Evolutionary conservation across 2,113 vertebrate genomes (phyloP).

Genomic region (Caracal caracal): DNA sequence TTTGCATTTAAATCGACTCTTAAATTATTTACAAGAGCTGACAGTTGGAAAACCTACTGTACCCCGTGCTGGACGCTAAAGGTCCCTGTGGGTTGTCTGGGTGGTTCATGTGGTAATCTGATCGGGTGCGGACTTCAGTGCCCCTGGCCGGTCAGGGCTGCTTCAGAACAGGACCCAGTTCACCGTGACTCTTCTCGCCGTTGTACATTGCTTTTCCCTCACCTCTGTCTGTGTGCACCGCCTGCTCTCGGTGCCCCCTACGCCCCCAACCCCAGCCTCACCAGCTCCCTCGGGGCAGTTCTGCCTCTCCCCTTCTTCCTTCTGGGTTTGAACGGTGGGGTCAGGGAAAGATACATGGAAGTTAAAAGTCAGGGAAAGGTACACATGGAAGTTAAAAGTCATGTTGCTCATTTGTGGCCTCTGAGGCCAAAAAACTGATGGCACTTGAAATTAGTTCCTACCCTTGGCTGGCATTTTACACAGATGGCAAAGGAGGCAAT

Average conservation of each 20-base stretch:
- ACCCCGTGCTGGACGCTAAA: constrained; percentile 81
- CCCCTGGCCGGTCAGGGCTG: constrained; percentile 33
- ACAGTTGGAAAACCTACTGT: constrained; percentile 84
- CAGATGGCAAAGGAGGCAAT: constrained; percentile 48
- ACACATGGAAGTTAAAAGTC: not conserved
- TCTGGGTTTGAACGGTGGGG: not conserved
- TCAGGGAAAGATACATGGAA: not conserved
- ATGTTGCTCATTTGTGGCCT: not conserved
- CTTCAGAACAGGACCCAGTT: not conserved
- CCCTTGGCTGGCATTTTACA: constrained; percentile 58
- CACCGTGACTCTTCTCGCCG: not conserved
- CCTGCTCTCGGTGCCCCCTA: not conserved
- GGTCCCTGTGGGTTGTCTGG: constrained; percentile 80
- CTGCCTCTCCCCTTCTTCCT: too few species aligned
- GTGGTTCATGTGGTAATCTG: constrained; percentile 84
- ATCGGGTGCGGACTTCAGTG: constrained; percentile 79
- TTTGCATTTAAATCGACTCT: constrained; percentile 79
- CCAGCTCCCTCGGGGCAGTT: fast-evolving
- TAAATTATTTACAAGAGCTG: constrained; percentile 90
- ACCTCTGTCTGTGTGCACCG: not conserved
- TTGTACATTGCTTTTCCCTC: too few species aligned
- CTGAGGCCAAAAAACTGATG: constrained; percentile 26
- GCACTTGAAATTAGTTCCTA: constrained; percentile 48
- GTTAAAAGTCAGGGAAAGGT: not conserved
- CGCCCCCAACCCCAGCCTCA: not conserved